A percentile compares a stretch with the other conserved stretches of the same genome.
Evolutionary conservation across 2,113 vertebrate genomes (phyloP).

Genomic region (Cavia porcellus): DNA sequence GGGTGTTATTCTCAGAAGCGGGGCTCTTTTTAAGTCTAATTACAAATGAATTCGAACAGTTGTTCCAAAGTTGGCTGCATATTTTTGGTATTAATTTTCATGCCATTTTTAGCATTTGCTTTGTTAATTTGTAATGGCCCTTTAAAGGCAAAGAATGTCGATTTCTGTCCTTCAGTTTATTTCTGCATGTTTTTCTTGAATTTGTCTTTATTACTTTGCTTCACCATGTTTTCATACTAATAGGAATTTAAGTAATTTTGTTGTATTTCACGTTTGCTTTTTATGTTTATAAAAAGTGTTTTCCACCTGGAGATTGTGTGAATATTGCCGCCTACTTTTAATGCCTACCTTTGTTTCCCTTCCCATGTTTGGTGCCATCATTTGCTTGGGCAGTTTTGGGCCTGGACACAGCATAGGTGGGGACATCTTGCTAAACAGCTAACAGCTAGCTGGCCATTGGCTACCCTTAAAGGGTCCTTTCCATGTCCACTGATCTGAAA

Average conservation of each 20-base stretch:
- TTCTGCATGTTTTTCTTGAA: accelerated
- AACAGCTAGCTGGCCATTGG: accelerated
- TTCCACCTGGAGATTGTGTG: background rate
- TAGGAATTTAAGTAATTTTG: background rate
- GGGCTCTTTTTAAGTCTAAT: background rate
- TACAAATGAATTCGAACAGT: background rate
- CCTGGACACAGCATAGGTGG: accelerated
- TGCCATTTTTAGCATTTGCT: background rate
- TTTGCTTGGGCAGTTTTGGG: background rate
- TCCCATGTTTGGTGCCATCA: background rate
- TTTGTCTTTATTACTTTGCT: background rate
- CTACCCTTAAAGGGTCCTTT: background rate
- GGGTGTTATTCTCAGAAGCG: background rate
- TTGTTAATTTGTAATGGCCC: background rate
- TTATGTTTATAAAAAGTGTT: background rate
- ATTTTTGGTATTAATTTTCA: background rate
- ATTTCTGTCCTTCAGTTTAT: accelerated
- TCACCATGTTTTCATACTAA: background rate
- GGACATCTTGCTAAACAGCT: background rate
- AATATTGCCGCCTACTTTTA: background rate
- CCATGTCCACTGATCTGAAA: background rate
- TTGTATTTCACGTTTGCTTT: background rate
- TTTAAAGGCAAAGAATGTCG: background rate
- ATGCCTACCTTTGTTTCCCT: background rate
- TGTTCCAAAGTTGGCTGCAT: background rate